Percentiles rank a stretch among this genome's conserved stretches.
Conservation (phyloP, 1,140 invertebrate genomes). For the Sipha flava region DNA sequence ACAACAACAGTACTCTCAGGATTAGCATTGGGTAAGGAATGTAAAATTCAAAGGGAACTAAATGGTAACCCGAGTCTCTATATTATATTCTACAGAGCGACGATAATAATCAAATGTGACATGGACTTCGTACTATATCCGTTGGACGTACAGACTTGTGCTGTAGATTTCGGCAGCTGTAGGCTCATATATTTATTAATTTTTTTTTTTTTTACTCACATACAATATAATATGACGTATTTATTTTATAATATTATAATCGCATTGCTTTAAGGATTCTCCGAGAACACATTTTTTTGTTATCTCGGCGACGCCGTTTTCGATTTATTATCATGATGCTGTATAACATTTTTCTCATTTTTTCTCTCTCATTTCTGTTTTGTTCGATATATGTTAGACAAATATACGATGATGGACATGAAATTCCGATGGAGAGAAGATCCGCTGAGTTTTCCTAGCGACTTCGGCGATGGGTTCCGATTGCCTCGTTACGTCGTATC, state of each 20-base stretch:
- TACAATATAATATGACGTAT: not conserved
- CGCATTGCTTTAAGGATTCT: too few relatives aligned
- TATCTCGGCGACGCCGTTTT: too few relatives aligned
- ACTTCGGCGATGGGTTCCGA: constrained; percentile 48
- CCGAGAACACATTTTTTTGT: too few relatives aligned
- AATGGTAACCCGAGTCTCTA: not conserved
- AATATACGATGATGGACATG: constrained; percentile 51
- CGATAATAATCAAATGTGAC: constrained; percentile 53
- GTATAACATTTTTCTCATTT: not conserved
- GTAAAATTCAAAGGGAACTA: not conserved
- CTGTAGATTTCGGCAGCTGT: constrained; percentile 55
- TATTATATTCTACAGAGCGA: constrained; percentile 45
- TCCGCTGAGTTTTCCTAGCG: constrained; percentile 47
- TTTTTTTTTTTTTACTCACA: not conserved
- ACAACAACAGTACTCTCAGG: constrained; percentile 50
- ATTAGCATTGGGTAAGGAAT: constrained; percentile 51
- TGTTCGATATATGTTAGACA: constrained; percentile 44
- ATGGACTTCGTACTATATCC: constrained; percentile 55
- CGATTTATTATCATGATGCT: not conserved
- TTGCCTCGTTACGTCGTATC: constrained; percentile 54
- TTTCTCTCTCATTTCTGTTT: constrained; percentile 36
- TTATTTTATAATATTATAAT: not conserved
- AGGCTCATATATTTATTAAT: constrained; percentile 39
- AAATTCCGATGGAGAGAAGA: constrained; percentile 51
- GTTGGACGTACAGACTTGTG: constrained; percentile 52